These are phyloP conservation scores for Nasonia longicornis DNA, from an alignment of 1,140 invertebrate species.

Conservation along the genomic window DNA sequence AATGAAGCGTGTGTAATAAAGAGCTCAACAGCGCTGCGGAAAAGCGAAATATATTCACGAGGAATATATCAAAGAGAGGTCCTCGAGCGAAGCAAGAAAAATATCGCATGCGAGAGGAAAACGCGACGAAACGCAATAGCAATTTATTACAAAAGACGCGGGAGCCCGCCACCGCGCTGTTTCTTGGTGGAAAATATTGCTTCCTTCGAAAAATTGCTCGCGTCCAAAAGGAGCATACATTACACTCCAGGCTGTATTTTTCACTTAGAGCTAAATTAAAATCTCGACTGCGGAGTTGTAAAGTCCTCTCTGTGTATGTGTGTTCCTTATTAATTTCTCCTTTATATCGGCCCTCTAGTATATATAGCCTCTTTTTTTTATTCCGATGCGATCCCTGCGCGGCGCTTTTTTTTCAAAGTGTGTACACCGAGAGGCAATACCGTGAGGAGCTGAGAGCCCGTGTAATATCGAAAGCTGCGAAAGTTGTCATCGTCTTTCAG, in stretches of 20 bases:
- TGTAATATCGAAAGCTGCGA: neutral
- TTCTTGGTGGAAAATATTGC: slow-evolving; percentile 13
- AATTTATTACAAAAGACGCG: slow-evolving; percentile 35
- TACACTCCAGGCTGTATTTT: neutral
- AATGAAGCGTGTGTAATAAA: slow-evolving; percentile 39
- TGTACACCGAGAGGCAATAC: too few relatives aligned
- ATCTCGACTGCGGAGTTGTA: neutral
- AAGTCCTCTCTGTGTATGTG: neutral
- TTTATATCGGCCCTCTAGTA: neutral
- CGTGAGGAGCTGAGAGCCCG: too few relatives aligned
- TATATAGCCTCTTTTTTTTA: neutral
- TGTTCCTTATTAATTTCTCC: neutral
- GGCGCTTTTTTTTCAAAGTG: too few relatives aligned
- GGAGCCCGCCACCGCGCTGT: neutral
- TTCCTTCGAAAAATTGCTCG: slow-evolving; percentile 31
- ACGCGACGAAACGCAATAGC: slow-evolving; percentile 40
- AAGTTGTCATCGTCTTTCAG: neutral
- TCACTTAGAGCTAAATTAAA: slow-evolving; percentile 11
- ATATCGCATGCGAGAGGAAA: neutral
- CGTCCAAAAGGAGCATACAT: slow-evolving; percentile 4
- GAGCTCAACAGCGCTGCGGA: slow-evolving; percentile 8
- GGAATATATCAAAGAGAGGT: slow-evolving; percentile 38
- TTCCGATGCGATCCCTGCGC: too few relatives aligned
- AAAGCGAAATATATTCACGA: slow-evolving; percentile 43
- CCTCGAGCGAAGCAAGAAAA: slow-evolving; percentile 10